Conservation (phyloP, 2,888 invertebrate species). For the Acanthosepion pharaonis region DNA sequence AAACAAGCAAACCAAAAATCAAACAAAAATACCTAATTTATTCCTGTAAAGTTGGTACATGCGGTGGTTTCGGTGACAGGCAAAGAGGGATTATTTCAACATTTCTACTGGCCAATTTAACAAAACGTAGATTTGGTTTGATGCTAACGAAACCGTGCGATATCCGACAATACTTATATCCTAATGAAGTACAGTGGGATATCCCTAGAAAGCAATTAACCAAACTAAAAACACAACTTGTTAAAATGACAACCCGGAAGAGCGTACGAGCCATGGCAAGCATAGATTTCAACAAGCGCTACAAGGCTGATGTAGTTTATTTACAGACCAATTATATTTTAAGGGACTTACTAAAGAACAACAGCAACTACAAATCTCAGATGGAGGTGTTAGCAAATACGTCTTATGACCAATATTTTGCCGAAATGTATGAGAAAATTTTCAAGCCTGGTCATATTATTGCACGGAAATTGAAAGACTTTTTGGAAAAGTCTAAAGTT, state of each 20-base stretch:
- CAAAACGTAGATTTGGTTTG: slow-evolving; percentile 56
- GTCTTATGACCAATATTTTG: slow-evolving; percentile 53
- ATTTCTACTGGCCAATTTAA: slow-evolving; percentile 54
- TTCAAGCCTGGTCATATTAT: slow-evolving; percentile 55
- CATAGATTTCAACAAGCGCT: slow-evolving; percentile 54
- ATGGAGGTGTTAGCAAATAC: slow-evolving; percentile 52
- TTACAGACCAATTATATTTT: slow-evolving; percentile 57
- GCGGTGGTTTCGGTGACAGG: slow-evolving; percentile 58
- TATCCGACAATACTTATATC: slow-evolving; percentile 52
- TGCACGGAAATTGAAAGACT: slow-evolving; percentile 49
- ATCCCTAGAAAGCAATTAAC: slow-evolving; percentile 50
- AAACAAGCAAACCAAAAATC: too few species aligned
- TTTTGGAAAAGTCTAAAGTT: slow-evolving; percentile 48
- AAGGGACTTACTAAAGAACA: slow-evolving; percentile 54
- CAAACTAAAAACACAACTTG: slow-evolving; percentile 51
- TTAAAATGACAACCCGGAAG: background rate
- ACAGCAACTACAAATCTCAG: slow-evolving; percentile 52
- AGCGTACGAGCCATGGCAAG: slow-evolving; percentile 48
- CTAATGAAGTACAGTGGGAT: slow-evolving; percentile 55
- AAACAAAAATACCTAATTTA: too few species aligned
- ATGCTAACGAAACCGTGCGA: slow-evolving; percentile 55
- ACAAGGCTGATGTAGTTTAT: slow-evolving; percentile 55
- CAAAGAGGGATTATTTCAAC: slow-evolving; percentile 57
- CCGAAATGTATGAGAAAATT: slow-evolving; percentile 54
- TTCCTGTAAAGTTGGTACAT: slow-evolving; percentile 44